A percentile compares a stretch with the other conserved stretches of the same genome.
phyloP scores from a whole-genome alignment of 2,797 vertebrate species.

The Labeo calbasu region DNA sequence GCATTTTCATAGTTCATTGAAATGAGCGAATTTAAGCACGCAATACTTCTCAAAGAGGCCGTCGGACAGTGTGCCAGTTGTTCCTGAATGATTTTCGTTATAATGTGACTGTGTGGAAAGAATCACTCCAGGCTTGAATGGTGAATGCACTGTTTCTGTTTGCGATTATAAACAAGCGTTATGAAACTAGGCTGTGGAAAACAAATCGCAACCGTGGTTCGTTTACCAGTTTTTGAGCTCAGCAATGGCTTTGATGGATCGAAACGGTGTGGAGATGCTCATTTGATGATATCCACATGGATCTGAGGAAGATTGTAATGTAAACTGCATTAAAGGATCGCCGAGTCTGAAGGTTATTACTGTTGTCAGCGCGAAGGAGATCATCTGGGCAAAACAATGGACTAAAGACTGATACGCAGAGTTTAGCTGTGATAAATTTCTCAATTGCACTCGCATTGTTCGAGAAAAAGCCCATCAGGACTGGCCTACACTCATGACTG shows the following conservation, averaged over 20 bases:
- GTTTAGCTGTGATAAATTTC: slow-evolving; percentile 40
- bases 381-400: neutral
- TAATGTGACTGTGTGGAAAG: slow-evolving; percentile 22
- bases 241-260: neutral
- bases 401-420: neutral
- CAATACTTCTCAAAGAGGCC: neutral
- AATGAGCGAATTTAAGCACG: neutral
- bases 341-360: slow-evolving; percentile 1
- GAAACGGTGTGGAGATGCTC: neutral
- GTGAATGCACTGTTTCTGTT: slow-evolving; percentile 11
- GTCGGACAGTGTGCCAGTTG: neutral
- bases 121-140: slow-evolving; percentile 17
- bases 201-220: neutral
- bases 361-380: neutral
- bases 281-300: neutral
- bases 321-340: neutral
- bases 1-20: neutral
- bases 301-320: neutral
- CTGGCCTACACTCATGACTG: slow-evolving; percentile 57
- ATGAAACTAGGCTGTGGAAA: slow-evolving; percentile 12
- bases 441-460: slow-evolving; percentile 50
- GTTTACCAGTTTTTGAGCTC: neutral
- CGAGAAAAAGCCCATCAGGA: slow-evolving; percentile 56
- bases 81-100: slow-evolving; percentile 21
- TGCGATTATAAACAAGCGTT: slow-evolving; percentile 5